A percentile compares a stretch with the other conserved stretches of the same genome.
phyloP scores from a whole-genome alignment of 2,113 vertebrate genomes.

The Anguilla japonica region DNA sequence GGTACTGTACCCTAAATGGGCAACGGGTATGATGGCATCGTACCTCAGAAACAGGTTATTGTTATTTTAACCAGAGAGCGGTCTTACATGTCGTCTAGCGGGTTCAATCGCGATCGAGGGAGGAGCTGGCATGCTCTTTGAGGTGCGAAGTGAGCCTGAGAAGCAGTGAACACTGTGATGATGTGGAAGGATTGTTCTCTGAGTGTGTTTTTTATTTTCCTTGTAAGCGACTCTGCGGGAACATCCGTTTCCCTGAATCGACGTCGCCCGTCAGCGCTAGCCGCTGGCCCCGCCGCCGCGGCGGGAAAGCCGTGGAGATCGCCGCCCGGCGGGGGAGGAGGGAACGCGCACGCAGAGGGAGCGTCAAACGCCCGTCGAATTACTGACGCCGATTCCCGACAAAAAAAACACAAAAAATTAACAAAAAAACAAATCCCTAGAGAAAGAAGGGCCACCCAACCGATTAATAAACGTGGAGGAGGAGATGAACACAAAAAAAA shows the following conservation, averaged over 20 bases:
- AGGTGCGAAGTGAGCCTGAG: background rate
- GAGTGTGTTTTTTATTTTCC: background rate
- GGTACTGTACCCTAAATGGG: background rate
- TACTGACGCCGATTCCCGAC: slow-evolving; percentile 48
- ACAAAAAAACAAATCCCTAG: background rate
- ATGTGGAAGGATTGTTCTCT: background rate
- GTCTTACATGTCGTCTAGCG: background rate
- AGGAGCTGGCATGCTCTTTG: background rate
- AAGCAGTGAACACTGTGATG: background rate
- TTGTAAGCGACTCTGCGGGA: background rate
- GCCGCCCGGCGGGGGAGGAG: background rate
- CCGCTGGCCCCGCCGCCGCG: background rate
- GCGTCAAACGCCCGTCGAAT: slow-evolving; percentile 33
- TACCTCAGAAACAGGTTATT: background rate
- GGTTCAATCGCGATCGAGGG: background rate
- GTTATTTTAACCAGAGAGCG: background rate
- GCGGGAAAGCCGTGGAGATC: no score
- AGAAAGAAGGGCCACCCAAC: slow-evolving; percentile 74
- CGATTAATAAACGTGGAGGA: slow-evolving; percentile 17
- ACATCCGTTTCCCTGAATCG: background rate
- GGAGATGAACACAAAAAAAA: slow-evolving; percentile 29
- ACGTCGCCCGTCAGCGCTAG: no score
- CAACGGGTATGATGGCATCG: background rate
- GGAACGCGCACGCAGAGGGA: background rate
- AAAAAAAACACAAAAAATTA: no score